phyloP scores from a whole-genome alignment of 1,140 invertebrate species.

The Drosophila nigrodunni region DNA sequence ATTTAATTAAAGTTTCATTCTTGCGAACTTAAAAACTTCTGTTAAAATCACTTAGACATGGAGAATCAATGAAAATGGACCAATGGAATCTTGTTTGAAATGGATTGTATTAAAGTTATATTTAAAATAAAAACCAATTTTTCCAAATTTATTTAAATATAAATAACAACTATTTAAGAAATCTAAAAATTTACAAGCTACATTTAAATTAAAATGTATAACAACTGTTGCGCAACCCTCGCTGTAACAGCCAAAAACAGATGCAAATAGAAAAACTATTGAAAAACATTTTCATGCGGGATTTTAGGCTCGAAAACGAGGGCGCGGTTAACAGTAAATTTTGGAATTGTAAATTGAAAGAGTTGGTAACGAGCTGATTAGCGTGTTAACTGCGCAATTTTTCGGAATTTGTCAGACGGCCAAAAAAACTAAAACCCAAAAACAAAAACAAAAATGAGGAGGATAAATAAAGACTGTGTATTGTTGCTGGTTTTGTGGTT shows the following conservation, averaged over 20 bases:
- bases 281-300: conserved; percentile 23
- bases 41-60: too few relatives aligned
- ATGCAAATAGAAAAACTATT: conserved; percentile 13
- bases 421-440: neutral
- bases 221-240: conserved; percentile 3
- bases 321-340: conserved; percentile 14
- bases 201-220: neutral
- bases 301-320: conserved; percentile 16
- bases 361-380: conserved; percentile 61
- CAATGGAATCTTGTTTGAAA: too few relatives aligned
- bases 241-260: neutral
- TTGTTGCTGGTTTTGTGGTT: neutral
- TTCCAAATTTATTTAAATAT: too few relatives aligned
- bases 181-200: too few relatives aligned
- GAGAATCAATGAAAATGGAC: too few relatives aligned
- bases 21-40: too few relatives aligned
- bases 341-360: conserved; percentile 17
- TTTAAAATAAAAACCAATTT: too few relatives aligned
- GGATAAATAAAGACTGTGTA: too few relatives aligned
- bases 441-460: too few relatives aligned
- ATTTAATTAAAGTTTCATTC: too few relatives aligned
- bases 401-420: conserved; percentile 31
- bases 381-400: conserved; percentile 51
- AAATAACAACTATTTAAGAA: too few relatives aligned
- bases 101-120: too few relatives aligned